phyloP scores from a whole-genome alignment of 1,140 invertebrate species.

The Drosophila neocordata region DNA sequence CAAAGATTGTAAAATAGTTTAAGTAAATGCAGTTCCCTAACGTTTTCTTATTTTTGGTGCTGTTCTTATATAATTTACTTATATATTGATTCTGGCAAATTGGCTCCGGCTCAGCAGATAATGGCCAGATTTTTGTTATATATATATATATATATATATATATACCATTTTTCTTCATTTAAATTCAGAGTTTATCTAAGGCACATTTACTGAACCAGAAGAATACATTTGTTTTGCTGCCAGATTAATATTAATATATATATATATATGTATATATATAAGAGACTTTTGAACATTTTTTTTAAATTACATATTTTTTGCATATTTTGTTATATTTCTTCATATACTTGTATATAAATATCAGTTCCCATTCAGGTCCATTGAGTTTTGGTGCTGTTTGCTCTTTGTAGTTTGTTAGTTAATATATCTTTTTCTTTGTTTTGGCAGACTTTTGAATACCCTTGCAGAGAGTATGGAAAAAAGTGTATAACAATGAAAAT shows the following conservation, averaged over 20 bases:
- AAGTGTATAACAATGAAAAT: too few species aligned
- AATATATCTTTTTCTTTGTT: not conserved
- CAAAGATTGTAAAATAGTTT: constrained; percentile 9
- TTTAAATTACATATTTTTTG: constrained; percentile 21
- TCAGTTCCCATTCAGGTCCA: constrained; percentile 65
- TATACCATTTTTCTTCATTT: constrained; percentile 20
- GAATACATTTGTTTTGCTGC: too few species aligned
- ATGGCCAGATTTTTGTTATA: too few species aligned
- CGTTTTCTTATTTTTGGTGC: constrained; percentile 26
- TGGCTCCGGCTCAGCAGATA: constrained; percentile 2
- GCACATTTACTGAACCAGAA: constrained; percentile 46
- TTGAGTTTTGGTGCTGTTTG: constrained; percentile 56
- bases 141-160: not conserved
- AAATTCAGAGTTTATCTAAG: constrained; percentile 57
- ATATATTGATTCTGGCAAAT: constrained; percentile 5
- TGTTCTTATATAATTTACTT: constrained; percentile 1
- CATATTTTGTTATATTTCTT: too few species aligned
- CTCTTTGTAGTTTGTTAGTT: not conserved
- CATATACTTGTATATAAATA: constrained; percentile 60
- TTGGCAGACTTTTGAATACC: not conserved
- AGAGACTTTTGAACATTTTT: constrained; percentile 45
- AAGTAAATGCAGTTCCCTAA: constrained; percentile 21
- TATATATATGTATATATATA: constrained; percentile 45
- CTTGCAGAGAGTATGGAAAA: not conserved
- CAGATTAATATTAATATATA: constrained; percentile 4